phyloP scores from a whole-genome alignment of 2,888 invertebrate genomes.

The Bombyx huttoni region DNA sequence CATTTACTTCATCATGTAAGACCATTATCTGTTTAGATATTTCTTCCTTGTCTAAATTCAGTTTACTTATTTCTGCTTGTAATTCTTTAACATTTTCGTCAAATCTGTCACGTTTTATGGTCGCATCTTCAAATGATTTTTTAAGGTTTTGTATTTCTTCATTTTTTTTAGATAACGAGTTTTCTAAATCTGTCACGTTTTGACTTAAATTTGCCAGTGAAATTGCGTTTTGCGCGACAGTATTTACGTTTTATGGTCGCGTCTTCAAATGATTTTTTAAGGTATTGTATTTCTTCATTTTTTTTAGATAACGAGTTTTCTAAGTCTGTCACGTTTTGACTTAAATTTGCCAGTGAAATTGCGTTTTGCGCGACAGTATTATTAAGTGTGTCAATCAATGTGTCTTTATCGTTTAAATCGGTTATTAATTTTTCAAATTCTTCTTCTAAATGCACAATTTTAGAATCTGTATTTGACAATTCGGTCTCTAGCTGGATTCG shows the following conservation, averaged over 20 bases:
- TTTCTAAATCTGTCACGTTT: slow-evolving; percentile 29
- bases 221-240: slow-evolving; percentile 26
- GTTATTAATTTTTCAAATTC: slow-evolving; percentile 43
- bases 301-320: slow-evolving; percentile 28
- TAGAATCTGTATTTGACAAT: slow-evolving; percentile 33
- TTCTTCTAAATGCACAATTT: slow-evolving; percentile 46
- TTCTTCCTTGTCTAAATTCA: slow-evolving; percentile 38
- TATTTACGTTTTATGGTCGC: slow-evolving; percentile 16
- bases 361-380: slow-evolving; percentile 28
- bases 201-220: slow-evolving; percentile 24
- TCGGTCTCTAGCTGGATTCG: slow-evolving; percentile 38
- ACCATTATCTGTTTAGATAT: slow-evolving; percentile 27
- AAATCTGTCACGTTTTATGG: slow-evolving; percentile 14
- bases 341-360: slow-evolving; percentile 19
- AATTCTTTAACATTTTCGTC: slow-evolving; percentile 18
- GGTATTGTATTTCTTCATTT: slow-evolving; percentile 35
- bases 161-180: slow-evolving; percentile 28
- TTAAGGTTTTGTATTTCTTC: slow-evolving; percentile 39
- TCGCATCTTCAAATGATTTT: slow-evolving; percentile 21
- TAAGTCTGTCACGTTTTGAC: slow-evolving; percentile 27
- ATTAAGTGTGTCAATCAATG: slow-evolving; percentile 41
- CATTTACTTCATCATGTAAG: slow-evolving; percentile 32
- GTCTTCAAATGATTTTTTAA: slow-evolving; percentile 27
- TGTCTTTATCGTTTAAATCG: slow-evolving; percentile 53
- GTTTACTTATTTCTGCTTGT: slow-evolving; percentile 30